Evolutionary conservation across 2,113 vertebrate genomes (phyloP), one percentile per base, ranked within the genome.

Genomic region (Proterorhinus semilunaris): DNA sequence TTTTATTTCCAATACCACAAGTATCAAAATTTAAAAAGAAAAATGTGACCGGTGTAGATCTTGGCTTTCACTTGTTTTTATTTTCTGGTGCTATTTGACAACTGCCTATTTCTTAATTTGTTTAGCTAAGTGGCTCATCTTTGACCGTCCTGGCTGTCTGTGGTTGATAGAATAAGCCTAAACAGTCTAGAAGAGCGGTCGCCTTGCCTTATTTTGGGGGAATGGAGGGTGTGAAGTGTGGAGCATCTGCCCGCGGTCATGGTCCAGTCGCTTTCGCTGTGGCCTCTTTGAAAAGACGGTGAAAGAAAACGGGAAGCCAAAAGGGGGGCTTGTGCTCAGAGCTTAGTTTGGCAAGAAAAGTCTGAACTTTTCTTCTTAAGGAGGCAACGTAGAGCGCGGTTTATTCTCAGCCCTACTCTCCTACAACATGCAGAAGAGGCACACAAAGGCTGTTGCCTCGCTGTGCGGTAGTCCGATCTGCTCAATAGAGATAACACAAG

Each of bases 221-320:
- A 88, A 79, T 78, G 80, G 71, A 82, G 85, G 83, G 81, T 79
- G 78, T 78, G 73, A 83, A 86, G 78, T 83, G 80, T 76, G 85
- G 80, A 91, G 87, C 88, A 91, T 91, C 90, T 91, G 86, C 74
- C 89, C 86, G 83, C 88, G 91, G 84, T 86, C 91, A 84, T 90
- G 87, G 85, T 83, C 92, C 91, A 92, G 84, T 92, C 87, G 89
- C 76, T 89, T 82, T 86, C 78, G 87, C 83, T 71, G 72, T 72
- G 82, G 85, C 82, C 85, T 89, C 90, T 94, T 94, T 93, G 92
- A 93, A 94, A 94, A 91, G 82, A 81, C 86, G 88, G 87, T 83
- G 75, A 87, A 83, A 85, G 65, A 78, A 63, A 46, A 57, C 59
- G 46, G 46, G 16, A 6, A 43, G 49, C 1, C 17, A 21, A 58